Evolutionary conservation across 2,797 vertebrate species (phyloP).

Genomic region (Dallia pectoralis): DNA sequence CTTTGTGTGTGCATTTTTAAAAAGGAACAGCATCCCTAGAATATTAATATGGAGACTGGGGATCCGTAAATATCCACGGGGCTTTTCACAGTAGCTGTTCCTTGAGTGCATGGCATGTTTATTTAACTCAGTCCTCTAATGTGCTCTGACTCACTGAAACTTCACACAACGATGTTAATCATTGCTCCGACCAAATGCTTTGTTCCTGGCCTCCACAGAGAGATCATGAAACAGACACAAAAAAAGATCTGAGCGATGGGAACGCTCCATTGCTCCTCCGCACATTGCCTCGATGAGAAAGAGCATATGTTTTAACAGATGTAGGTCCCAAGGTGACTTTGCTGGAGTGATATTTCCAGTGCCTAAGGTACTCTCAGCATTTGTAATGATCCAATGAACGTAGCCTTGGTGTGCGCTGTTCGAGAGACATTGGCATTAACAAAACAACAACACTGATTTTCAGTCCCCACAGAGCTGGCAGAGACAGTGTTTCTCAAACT

Average conservation of each 20-base stretch:
- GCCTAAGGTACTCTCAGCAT: constrained; percentile 54
- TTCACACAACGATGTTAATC: constrained; percentile 42
- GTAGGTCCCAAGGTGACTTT: constrained; percentile 65
- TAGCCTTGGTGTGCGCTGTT: constrained; percentile 20
- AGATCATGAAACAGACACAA: constrained; percentile 17
- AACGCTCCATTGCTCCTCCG: neutral
- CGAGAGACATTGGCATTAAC: constrained; percentile 44
- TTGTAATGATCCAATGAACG: constrained; percentile 62
- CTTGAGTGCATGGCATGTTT: neutral
- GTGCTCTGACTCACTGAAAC: constrained; percentile 17
- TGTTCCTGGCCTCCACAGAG: constrained; percentile 26
- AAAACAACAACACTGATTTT: constrained; percentile 27
- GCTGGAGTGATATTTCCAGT: constrained; percentile 48
- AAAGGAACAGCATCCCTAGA: constrained; percentile 10
- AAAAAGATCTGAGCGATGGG: constrained; percentile 3
- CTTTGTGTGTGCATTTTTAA: constrained; percentile 1
- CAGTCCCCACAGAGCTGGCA: constrained; percentile 30
- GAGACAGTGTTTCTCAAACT: neutral
- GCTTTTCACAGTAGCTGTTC: neutral
- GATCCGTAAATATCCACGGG: constrained; percentile 2
- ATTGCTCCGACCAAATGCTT: constrained; percentile 42
- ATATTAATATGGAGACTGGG: constrained; percentile 16
- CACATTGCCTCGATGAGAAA: constrained; percentile 23
- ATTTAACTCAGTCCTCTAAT: neutral
- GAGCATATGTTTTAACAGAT: constrained; percentile 67